Evolutionary conservation across 2,888 invertebrate genomes (phyloP).

Genomic region (Lamproptera curius): DNA sequence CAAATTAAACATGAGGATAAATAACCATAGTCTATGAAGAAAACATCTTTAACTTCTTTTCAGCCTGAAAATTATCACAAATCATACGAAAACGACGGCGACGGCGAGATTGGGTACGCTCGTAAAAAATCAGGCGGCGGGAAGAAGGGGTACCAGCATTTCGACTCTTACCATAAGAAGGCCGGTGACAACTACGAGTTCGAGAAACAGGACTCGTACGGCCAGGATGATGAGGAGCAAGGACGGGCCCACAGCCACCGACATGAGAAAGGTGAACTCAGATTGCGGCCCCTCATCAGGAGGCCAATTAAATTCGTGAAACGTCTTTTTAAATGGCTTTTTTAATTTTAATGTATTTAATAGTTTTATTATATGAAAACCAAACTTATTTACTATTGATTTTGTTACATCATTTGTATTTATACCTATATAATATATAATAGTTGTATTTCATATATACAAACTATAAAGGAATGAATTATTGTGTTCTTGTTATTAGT

Average conservation of each 20-base stretch:
- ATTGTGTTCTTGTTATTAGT: too few species aligned
- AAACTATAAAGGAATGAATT: too few species aligned
- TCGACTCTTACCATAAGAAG: conserved; percentile 85
- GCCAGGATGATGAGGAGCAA: conserved; percentile 72
- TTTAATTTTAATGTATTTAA: background rate
- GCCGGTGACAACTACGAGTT: conserved; percentile 85
- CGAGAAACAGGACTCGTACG: conserved; percentile 82
- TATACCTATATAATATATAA: too few species aligned
- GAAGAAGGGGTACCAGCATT: conserved; percentile 84
- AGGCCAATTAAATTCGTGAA: conserved; percentile 49
- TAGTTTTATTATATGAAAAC: too few species aligned
- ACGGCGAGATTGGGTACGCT: conserved; percentile 82
- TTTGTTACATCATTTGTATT: too few species aligned
- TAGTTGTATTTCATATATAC: too few species aligned
- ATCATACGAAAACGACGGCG: conserved; percentile 79
- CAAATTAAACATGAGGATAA: too few species aligned
- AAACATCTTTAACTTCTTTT: too few species aligned
- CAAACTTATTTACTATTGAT: too few species aligned
- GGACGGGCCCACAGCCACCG: conserved; percentile 64
- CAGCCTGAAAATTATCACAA: conserved; percentile 74
- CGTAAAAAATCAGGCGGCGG: conserved; percentile 81
- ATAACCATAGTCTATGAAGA: too few species aligned
- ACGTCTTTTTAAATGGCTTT: conserved; percentile 33
- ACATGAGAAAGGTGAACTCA: conserved; percentile 56
- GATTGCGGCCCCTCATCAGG: conserved; percentile 38